Percentiles rank a stretch among this genome's conserved stretches.
phyloP scores from a whole-genome alignment of 2,888 invertebrate species.

The Ennomos quercinarius region DNA sequence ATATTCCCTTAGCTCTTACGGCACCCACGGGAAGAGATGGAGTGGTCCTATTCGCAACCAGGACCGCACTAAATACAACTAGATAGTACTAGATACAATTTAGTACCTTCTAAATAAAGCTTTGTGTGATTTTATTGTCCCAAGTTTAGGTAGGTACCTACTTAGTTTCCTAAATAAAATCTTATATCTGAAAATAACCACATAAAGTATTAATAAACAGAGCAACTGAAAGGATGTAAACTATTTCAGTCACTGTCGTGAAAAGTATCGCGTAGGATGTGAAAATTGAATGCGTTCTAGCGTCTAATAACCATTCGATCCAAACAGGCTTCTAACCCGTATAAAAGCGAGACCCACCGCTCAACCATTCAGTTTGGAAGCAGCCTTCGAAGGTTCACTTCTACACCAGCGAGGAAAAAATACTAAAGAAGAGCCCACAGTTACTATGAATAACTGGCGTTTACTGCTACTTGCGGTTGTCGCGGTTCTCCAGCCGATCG shows the following conservation, averaged over 20 bases:
- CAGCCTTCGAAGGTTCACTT: slow-evolving; percentile 64
- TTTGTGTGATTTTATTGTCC: too few relatives aligned
- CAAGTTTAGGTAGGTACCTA: too few relatives aligned
- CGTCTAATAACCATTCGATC: slow-evolving; percentile 74
- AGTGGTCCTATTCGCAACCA: too few relatives aligned
- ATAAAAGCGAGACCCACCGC: slow-evolving; percentile 61
- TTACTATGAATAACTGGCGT: slow-evolving; percentile 83
- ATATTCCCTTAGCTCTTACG: too few relatives aligned
- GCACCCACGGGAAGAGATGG: too few relatives aligned
- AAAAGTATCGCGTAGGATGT: slow-evolving; percentile 60
- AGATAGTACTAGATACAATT: too few relatives aligned
- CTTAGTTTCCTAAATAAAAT: too few relatives aligned
- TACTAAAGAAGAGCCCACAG: slow-evolving; percentile 54
- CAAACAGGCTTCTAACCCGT: slow-evolving; percentile 50
- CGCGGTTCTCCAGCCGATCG: slow-evolving; percentile 70
- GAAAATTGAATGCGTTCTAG: slow-evolving; percentile 81
- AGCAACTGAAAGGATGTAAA: slow-evolving; percentile 45
- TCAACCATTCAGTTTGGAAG: slow-evolving; percentile 66
- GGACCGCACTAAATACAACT: too few relatives aligned
- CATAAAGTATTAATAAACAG: too few relatives aligned
- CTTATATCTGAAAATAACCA: too few relatives aligned
- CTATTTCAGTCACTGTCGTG: slow-evolving; percentile 28
- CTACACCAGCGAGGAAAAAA: slow-evolving; percentile 56
- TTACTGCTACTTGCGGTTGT: slow-evolving; percentile 75
- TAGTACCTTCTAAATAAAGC: too few relatives aligned